phyloP scores from a whole-genome alignment of 2,113 vertebrate species.

The Phyllostomus discolor region DNA sequence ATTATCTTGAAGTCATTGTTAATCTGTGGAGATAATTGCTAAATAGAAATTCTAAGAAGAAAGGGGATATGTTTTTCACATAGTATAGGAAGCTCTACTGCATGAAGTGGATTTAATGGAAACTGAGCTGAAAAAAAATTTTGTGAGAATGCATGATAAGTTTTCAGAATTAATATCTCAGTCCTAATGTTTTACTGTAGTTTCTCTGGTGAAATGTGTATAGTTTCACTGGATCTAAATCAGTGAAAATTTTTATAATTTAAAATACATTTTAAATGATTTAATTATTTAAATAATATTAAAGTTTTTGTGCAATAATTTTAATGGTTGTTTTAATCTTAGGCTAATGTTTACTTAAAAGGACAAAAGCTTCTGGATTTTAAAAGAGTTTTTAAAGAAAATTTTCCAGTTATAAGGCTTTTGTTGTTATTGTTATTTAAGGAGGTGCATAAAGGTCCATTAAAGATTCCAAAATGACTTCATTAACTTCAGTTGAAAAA shows the following conservation, averaged over 20 bases:
- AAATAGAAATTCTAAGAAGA: neutral
- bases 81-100: neutral
- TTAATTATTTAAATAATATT: neutral
- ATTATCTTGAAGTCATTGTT: neutral
- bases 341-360: slow-evolving; percentile 50
- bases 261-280: neutral
- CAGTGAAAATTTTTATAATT: slow-evolving; percentile 11
- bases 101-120: neutral
- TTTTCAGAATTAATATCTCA: neutral
- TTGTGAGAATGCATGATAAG: neutral
- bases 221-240: neutral
- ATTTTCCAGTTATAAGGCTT: neutral
- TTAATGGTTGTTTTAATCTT: neutral
- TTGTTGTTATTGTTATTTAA: slow-evolving; percentile 25
- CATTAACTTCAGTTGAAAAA: neutral
- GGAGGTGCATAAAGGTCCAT: neutral
- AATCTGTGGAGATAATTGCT: neutral
- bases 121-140: neutral
- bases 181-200: neutral
- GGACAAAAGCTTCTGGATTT: slow-evolving; percentile 40
- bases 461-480: neutral
- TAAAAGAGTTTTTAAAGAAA: slow-evolving; percentile 21
- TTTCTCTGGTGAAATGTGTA: neutral
- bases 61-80: neutral
- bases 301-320: slow-evolving; percentile 11